Conservation (phyloP, 2,888 invertebrate genomes). For the Apocheima hispidaria region DNA sequence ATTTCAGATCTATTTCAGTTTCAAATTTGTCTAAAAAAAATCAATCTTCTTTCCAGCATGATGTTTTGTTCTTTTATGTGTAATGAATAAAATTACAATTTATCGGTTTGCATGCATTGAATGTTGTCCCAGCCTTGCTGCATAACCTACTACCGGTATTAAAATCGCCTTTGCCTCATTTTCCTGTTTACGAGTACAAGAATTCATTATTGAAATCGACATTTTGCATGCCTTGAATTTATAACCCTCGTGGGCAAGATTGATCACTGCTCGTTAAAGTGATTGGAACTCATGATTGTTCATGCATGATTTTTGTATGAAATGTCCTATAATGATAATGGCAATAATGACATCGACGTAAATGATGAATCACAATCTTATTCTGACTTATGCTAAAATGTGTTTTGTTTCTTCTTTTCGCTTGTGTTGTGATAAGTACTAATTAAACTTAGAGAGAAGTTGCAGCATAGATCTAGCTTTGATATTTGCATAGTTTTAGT, state of each 20-base stretch:
- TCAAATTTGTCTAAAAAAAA: no score
- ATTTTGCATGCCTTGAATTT: conserved; percentile 11
- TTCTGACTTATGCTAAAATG: not conserved
- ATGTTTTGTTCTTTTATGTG: no score
- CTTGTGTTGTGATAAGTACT: no score
- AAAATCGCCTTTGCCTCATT: not conserved
- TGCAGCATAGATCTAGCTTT: no score
- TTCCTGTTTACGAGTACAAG: not conserved
- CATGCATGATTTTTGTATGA: conserved; percentile 16
- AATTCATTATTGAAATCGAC: conserved; percentile 10
- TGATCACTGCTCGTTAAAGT: conserved; percentile 36
- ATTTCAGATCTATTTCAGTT: no score
- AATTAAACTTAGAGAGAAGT: no score
- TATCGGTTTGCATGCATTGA: no score
- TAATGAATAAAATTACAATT: no score
- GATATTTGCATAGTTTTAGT: no score
- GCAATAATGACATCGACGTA: not conserved
- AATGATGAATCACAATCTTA: conserved; percentile 1
- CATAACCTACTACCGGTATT: not conserved
- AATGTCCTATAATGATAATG: conserved; percentile 9
- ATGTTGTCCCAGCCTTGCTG: not conserved
- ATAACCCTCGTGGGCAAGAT: conserved; percentile 10
- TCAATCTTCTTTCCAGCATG: no score
- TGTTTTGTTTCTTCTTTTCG: no score
- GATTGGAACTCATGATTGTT: conserved; percentile 28